Evolutionary conservation across 1,140 invertebrate genomes (phyloP), one percentile per base, ranked within the genome.

Genomic region (Meloidogyne exigua): DNA sequence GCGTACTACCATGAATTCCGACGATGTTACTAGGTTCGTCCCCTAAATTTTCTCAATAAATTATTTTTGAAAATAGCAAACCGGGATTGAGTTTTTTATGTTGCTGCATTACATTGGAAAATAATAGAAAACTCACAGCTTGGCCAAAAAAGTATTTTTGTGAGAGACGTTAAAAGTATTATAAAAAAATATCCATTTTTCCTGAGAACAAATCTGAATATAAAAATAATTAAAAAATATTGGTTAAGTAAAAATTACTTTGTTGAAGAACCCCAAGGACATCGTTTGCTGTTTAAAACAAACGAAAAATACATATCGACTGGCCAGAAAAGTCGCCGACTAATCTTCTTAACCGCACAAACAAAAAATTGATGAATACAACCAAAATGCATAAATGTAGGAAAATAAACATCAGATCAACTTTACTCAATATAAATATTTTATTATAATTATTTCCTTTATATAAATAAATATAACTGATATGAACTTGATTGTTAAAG

Each of bases 31-130:
- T 57, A 49, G 18, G 13, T 49, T 15, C 44, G 15, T 57, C n/a
- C 13, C 13, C 49, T 57, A 57, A 57, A 57, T 7, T 57, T n/a
- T n/a, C n/a, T 57, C 18, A n/a, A 57, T 57, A 57, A 49, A 1
- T 9, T 10, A 57, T 9, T 2, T n/a, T 57, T 57, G 15, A 57
- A n/a, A 57, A 57, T 3, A 9, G 7, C 18, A 4, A 18, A 57
- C 49, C 49, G 49, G 21, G n/a, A n/a, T 39, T 39, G 10, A 39
- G 36, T 39, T 57, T 18, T 57, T 57, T 18, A 57, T 57, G 49
- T 57, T 57, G 49, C 49, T 57, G 49, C 49, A 57, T 57, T 57
- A n/a, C 49, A 57, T 57, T 57, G 18, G 49, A n/a, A 57, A 57
- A 57, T 1, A n/a, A 57, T n/a, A 57, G 44, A 49, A 42, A 57